Conservation (phyloP, 2,113 vertebrate genomes). For the Eudyptes chrysolophus region DNA sequence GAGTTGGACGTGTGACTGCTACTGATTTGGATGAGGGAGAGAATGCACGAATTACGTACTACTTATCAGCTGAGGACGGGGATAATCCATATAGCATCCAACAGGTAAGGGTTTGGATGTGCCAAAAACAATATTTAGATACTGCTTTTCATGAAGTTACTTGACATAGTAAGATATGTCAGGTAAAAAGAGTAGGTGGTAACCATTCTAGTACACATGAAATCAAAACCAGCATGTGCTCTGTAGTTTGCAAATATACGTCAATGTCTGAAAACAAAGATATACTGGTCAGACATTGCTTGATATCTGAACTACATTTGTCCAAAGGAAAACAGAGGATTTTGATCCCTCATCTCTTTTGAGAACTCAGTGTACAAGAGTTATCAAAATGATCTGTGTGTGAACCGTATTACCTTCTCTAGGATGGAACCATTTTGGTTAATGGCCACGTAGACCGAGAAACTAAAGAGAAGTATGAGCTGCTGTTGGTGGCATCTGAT, state of each 20-base stretch:
- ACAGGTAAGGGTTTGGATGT: constrained; percentile 57
- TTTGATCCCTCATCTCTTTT: neutral
- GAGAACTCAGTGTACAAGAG: neutral
- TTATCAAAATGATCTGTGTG: neutral
- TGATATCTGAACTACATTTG: neutral
- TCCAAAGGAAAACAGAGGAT: neutral
- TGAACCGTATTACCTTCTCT: neutral
- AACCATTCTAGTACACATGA: neutral
- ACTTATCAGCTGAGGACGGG: constrained; percentile 43
- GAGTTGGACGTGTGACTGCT: constrained; percentile 44
- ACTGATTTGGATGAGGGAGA: constrained; percentile 74
- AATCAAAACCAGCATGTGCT: neutral
- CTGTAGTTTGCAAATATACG: neutral
- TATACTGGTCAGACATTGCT: neutral
- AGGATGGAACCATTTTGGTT: constrained; percentile 76
- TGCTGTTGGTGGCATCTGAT: constrained; percentile 73
- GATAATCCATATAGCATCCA: constrained; percentile 65
- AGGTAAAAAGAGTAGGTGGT: neutral
- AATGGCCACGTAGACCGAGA: constrained; percentile 75
- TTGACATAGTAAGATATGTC: neutral
- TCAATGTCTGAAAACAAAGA: neutral
- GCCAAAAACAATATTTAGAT: neutral
- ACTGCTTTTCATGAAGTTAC: neutral
- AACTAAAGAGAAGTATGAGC: constrained; percentile 62
- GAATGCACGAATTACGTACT: constrained; percentile 70